Percentiles rank a stretch among this genome's conserved stretches.
Conservation (phyloP, 1,140 invertebrate genomes). For the Chymomyza costata region DNA sequence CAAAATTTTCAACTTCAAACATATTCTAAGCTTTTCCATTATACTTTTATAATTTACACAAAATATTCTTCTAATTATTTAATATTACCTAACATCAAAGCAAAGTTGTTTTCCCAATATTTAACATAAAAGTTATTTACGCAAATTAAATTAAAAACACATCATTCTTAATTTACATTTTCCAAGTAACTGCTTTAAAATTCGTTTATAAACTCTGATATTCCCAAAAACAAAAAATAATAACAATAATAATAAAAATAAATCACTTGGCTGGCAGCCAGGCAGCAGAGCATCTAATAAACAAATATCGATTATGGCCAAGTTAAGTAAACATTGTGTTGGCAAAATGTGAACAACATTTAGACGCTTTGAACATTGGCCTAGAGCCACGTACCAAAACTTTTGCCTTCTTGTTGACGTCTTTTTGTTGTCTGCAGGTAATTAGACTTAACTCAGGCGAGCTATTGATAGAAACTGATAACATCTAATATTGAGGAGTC, state of each 20-base stretch:
- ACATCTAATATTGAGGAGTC: slow-evolving; percentile 34
- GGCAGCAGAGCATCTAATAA: slow-evolving; percentile 25
- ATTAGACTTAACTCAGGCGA: slow-evolving; percentile 30
- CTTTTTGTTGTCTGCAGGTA: slow-evolving; percentile 16
- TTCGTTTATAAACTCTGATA: no score
- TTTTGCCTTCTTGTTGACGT: slow-evolving; percentile 24
- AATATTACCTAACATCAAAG: no score
- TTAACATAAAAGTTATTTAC: no score
- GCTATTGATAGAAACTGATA: not conserved
- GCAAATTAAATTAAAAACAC: slow-evolving; percentile 3
- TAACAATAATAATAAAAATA: not conserved
- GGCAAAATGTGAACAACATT: slow-evolving; percentile 27
- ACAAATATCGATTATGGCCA: slow-evolving; percentile 61
- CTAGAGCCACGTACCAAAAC: slow-evolving; percentile 51
- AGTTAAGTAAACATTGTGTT: no score
- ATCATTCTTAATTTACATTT: not conserved
- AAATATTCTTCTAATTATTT: no score
- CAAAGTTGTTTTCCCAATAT: no score
- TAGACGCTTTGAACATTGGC: slow-evolving; percentile 32
- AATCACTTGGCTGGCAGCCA: not conserved
- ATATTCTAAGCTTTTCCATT: no score
- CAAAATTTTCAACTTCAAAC: no score
- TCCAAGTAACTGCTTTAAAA: no score
- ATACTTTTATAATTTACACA: no score
- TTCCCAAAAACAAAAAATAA: no score